Evolutionary conservation across 1,140 invertebrate genomes (phyloP), one percentile per base, ranked within the genome.

Genomic region (Chelonus insularis): DNA sequence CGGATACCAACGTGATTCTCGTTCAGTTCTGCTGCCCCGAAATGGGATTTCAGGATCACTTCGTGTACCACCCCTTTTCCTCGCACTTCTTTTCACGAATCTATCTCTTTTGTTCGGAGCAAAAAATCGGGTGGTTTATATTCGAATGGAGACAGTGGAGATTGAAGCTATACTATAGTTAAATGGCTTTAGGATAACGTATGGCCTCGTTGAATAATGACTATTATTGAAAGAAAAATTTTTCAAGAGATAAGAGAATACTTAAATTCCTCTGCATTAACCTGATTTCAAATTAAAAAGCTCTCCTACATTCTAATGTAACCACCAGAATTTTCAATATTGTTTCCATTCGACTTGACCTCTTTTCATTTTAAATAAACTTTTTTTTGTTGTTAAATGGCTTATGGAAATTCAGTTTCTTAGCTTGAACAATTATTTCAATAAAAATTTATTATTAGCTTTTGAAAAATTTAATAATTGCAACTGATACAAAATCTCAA

Each of bases 161-260:
- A 39, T 39, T 39, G 37, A 39, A 39, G 37, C 12, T n/a, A n/a
- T n/a, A n/a, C n/a, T n/a, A n/a, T 5, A 14, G 37, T 39, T 12
- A 14, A 39, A 39, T 39, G 9, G 37, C 5, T 39, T 12, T 11
- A 34, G 60, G 48, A 51, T 68, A 69, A 71, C 70, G 71, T 71
- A 75, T 71, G 67, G 60, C 43, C 36, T 20, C 41, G 57, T 64
- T 70, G 68, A 72, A 74, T 73, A 70, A 74, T 70, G 71, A 71
- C 58, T 62, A 65, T 75, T 73, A 73, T 76, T 70, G 71, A 70
- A 71, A 67, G 70, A n/a, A n/a, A n/a, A 67, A 69, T 52, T 18
- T 25, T 20, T 25, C 39, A 16, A 29, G 4, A 25, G 25, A 25
- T 37, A 50, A 48, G 34, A 48, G 16, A 58, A 34, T n/a, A n/a